Conservation (phyloP, 2,797 vertebrate genomes). For the Chromis chromis region DNA sequence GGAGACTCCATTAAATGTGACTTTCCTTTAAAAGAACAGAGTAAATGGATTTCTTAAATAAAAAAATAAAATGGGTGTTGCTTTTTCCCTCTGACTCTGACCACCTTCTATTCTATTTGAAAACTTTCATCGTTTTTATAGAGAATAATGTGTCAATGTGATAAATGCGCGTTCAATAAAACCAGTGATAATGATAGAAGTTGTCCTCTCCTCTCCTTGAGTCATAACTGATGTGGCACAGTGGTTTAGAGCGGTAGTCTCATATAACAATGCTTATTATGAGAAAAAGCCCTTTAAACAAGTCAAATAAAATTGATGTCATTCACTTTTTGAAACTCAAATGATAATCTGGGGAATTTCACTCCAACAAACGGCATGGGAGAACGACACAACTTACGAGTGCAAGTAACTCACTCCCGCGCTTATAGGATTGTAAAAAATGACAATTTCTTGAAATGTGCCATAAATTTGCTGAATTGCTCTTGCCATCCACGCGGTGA, state of each 20-base stretch:
- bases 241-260: slow-evolving; percentile 68
- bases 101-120: slow-evolving; percentile 70
- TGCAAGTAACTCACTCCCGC: slow-evolving; percentile 91
- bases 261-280: slow-evolving; percentile 84
- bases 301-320: slow-evolving; percentile 87
- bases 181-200: slow-evolving; percentile 77
- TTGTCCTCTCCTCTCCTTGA: slow-evolving; percentile 83
- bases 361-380: slow-evolving; percentile 90
- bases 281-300: slow-evolving; percentile 83
- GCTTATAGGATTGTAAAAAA: slow-evolving; percentile 98
- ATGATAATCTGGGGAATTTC: slow-evolving; percentile 85
- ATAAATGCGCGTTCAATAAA: slow-evolving; percentile 79
- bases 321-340: slow-evolving; percentile 81
- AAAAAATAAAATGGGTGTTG: slow-evolving; percentile 63
- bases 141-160: slow-evolving; percentile 75
- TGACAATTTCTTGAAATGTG: slow-evolving; percentile 93
- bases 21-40: slow-evolving; percentile 75
- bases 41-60: slow-evolving; percentile 72
- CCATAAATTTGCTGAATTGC: slow-evolving; percentile 95
- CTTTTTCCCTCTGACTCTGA: slow-evolving; percentile 58
- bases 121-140: slow-evolving; percentile 70
- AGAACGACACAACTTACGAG: slow-evolving; percentile 89
- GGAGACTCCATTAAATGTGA: slow-evolving; percentile 68
- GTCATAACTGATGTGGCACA: slow-evolving; percentile 76
- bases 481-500: slow-evolving; percentile 88